Evolutionary conservation across 2,113 vertebrate genomes (phyloP), one percentile per base, ranked within the genome.

Genomic region (Microtus richardsoni): DNA sequence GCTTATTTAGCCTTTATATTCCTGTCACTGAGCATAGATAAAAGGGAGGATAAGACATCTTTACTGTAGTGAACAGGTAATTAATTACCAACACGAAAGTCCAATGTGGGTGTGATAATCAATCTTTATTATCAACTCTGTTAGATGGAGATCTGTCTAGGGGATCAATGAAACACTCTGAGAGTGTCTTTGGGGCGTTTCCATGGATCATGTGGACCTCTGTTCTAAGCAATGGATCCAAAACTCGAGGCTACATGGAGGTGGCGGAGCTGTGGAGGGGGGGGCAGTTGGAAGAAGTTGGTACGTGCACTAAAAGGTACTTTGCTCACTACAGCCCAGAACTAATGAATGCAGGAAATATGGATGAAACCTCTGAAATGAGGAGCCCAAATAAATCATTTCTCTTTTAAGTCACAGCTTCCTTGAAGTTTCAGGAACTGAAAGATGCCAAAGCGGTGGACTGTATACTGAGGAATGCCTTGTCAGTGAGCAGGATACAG

Each of bases 21-120:
- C 89, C 21, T 12, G 66, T 47, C 47, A 10, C 13, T 47, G 39
- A 79, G 39, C 36, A 7, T 30, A 88, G 39, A 74, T 60, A n/a
- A 28, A 75, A 78, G 71, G 33, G 80, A 54, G 85, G 73, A n/a
- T 88, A 96, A 91, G 36, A 83, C 26, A 64, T 36, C 39, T 83
- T 91, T 91, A 21, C 39, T 83, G 49, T 30, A 16, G 60, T 33
- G 44, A 52, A 36, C 6, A 3, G 13, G 39, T 44, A 33, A 58
- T 58, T 58, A 16, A 28, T 68, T 6, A 78, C 39, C 11, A 47
- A 28, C 11, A 74, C 30, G 30, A 16, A 1, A 75, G 52, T 16
- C 14, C 26, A 66, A 13, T 52, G 75, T 28, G 14, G 19, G 30
- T 30, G 44, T 62, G 52, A 75, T 9, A 22, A 28, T 41, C 54